A percentile compares a stretch with the other conserved stretches of the same genome.
These are phyloP conservation scores for Dinothrombium tinctorium DNA, from an alignment of 1,140 invertebrate species.

Conservation along the genomic window DNA sequence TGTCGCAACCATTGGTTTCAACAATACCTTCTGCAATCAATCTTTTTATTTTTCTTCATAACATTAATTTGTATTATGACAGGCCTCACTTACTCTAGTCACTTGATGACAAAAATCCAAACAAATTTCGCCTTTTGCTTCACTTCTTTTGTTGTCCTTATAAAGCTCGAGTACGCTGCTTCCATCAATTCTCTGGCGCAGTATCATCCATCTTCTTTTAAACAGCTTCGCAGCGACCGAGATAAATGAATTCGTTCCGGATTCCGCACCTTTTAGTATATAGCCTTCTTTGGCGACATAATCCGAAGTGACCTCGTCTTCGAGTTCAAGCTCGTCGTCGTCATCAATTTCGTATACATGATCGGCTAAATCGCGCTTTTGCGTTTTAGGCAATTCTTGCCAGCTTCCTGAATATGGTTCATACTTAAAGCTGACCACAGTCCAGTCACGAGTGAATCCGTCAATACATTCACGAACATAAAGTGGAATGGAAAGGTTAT, in stretches of 20 bases:
- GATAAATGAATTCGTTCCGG: constrained; percentile 24
- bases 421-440: constrained; percentile 67
- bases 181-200: constrained; percentile 64
- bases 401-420: constrained; percentile 55
- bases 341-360: constrained; percentile 52
- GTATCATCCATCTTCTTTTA: constrained; percentile 63
- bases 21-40: too few relatives aligned
- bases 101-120: constrained; percentile 78
- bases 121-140: constrained; percentile 69
- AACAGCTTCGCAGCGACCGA: constrained; percentile 35
- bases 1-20: too few relatives aligned
- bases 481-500: constrained; percentile 9
- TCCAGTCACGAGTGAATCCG: constrained; percentile 63
- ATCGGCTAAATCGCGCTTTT: constrained; percentile 26
- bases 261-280: constrained; percentile 63
- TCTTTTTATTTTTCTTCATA: too few relatives aligned
- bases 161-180: constrained; percentile 71
- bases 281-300: constrained; percentile 57
- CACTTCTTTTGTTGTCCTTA: constrained; percentile 72
- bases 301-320: constrained; percentile 11
- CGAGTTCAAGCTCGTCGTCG: constrained; percentile 22
- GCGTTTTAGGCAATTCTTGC: constrained; percentile 54
- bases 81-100: constrained; percentile 41
- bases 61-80: too few relatives aligned
- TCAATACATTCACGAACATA: constrained; percentile 63